A percentile compares a stretch with the other conserved stretches of the same genome.
These are phyloP conservation scores for Pachliopta kotzebuea DNA, from an alignment of 2,888 invertebrate species.

Conservation along the genomic window DNA sequence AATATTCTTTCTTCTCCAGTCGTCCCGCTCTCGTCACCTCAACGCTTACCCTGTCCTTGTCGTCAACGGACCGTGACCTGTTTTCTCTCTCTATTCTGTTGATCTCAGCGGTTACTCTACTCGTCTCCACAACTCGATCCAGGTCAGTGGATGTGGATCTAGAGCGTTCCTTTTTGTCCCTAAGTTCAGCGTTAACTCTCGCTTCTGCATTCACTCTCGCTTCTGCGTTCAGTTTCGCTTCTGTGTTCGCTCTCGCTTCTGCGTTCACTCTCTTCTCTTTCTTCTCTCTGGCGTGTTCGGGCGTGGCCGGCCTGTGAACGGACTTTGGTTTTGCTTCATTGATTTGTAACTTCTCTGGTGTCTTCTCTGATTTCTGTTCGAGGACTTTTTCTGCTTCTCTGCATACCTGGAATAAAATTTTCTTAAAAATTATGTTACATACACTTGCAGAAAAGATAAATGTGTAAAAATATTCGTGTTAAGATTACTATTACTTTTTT, in stretches of 20 bases:
- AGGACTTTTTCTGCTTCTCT: constrained; percentile 72
- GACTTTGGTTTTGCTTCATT: constrained; percentile 45
- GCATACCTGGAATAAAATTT: constrained; percentile 66
- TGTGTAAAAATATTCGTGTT: no score
- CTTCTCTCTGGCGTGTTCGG: constrained; percentile 34
- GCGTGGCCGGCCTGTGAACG: constrained; percentile 33
- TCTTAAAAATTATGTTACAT: no score
- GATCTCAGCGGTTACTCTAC: constrained; percentile 38
- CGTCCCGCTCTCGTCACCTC: constrained; percentile 34
- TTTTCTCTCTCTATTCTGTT: constrained; percentile 38
- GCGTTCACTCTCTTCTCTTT: constrained; percentile 1
- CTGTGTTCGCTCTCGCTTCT: constrained; percentile 19
- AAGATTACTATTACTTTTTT: neutral
- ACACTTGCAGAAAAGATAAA: no score
- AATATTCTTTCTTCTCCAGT: constrained; percentile 45
- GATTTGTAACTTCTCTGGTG: constrained; percentile 39
- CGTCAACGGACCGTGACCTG: constrained; percentile 38
- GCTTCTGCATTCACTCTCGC: neutral
- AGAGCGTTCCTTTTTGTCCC: constrained; percentile 34
- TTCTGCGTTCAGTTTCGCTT: constrained; percentile 27
- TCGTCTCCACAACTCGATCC: constrained; percentile 22
- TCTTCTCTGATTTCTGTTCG: constrained; percentile 52
- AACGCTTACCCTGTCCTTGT: constrained; percentile 37
- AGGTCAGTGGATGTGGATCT: constrained; percentile 31
- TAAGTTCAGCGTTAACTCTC: constrained; percentile 18